Base-by-base conservation (phyloP, 2,113 vertebrate genomes). In the Triplophysa siluroides region DNA sequence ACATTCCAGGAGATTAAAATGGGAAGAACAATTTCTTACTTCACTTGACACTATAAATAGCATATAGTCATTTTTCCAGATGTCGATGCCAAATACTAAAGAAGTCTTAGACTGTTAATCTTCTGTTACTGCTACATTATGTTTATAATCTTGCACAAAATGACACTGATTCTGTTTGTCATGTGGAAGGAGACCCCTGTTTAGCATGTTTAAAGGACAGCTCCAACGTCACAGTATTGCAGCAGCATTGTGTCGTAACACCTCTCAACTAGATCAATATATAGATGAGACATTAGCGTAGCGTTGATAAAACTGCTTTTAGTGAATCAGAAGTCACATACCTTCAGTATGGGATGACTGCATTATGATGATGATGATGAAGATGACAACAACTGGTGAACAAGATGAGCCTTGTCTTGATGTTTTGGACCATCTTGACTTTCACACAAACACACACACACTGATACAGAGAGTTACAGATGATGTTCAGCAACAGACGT, bases 1-100 rank as follows among this genome's bases (percentile, higher is more conserved):
- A 90, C 85, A 88, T 85, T 90, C 64, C 8, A 86, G 82, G 80
- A 84, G 85, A 88, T 76, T 85, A 69, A 88, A 88, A 83, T 56
- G 23, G 29, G 66, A 63, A 56, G 29, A 70, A 64, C 54, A 5
- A 62, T 75, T 60, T 58, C 45, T 64, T 58, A 23, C 62, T 83
- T 79, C 21, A 83, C 82, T 78, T 72, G 26, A 70, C 24, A 58
- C 67, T 84, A 83, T 76, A 58, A 85, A 85, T 78, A 84, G 79
- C 67, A 68, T 24, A 47, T 62, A 26, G 65, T 29, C 60, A 26
- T 84, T 81, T 85, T 80, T 75, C 61, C 78, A 60, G n/a, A 72
- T 78, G 45, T 64, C 67, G 21, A 77, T 63, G 74, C 79, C 81
- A 82, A 84, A 81, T 68, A 60, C 61, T 68, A 45, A 45, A 45